Evolutionary conservation across 2,113 vertebrate genomes (phyloP), one percentile per base, ranked within the genome.

Genomic region (Bufo gargarizans): DNA sequence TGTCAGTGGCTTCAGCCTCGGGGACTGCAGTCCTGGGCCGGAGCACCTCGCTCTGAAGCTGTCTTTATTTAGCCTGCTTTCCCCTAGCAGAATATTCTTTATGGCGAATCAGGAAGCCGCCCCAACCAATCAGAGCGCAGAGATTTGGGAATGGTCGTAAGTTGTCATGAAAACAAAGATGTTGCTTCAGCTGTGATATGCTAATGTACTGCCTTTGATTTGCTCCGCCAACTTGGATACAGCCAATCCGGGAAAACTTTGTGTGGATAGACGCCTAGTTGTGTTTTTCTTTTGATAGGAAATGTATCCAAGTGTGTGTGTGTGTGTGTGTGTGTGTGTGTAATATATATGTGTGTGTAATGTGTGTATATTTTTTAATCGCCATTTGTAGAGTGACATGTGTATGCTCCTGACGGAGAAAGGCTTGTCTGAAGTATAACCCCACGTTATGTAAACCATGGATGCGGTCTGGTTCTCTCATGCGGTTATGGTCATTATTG

Each of bases 61-160:
- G 67, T 74, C 85, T 88, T 90, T 67, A 90, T 92, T 90, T 92
- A 91, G 91, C 92, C 77, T 47, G 43, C 53, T 89, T 86, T 45
- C 45, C 61, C 56, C 61, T 47, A 87, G 86, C 86, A 72, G 63
- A 80, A 87, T 71, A 58, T 71, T 87, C 77, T 87, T 81, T 86
- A 86, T 77, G 6, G 49, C 85, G 71, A 80, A 79, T 80, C 77
- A 19, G 49, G 43, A 80, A 71, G 77, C 63, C 13, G 9, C 53
- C 11, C 63, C 20, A 47, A 56, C 50, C 59, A 82, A 85, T 91
- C 19, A 82, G 20, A 89, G 67, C 61, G 61, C 87, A 53, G 55
- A 89, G 22, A 88, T 76, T 85, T 19, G 76, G 79, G 85, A 90
- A 55, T 86, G 85, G 50, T 88, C 89, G 90, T 88, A 89, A 85